phyloP scores from a whole-genome alignment of 2,113 vertebrate genomes.

The Oriolus oriolus region DNA sequence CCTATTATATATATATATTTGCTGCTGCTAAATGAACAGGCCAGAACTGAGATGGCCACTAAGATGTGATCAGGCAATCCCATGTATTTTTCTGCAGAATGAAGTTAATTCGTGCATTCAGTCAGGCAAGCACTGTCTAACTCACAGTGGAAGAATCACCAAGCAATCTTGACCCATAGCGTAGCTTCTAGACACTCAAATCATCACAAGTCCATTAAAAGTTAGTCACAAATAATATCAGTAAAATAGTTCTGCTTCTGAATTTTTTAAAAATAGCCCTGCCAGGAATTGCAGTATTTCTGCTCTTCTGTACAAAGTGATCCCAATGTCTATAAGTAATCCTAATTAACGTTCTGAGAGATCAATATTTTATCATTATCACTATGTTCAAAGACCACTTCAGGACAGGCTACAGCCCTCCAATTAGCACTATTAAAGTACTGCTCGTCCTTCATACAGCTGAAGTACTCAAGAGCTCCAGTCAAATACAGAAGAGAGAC shows the following conservation, averaged over 20 bases:
- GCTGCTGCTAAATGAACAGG: not conserved
- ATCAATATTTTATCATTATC: not conserved
- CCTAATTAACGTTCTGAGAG: not conserved
- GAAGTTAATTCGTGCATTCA: not conserved
- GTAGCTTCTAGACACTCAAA: not conserved
- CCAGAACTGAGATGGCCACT: not conserved
- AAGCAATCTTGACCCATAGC: not conserved
- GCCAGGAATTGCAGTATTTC: not conserved
- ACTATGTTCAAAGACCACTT: not conserved
- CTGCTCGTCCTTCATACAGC: not conserved
- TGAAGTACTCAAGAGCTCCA: not conserved
- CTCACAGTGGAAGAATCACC: not conserved
- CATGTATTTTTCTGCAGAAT: not conserved
- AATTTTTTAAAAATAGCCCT: not conserved
- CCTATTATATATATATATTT: not conserved
- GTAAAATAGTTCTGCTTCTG: not conserved
- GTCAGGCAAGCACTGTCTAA: not conserved
- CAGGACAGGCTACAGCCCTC: not conserved
- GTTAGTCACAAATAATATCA: not conserved
- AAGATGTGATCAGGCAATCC: not conserved
- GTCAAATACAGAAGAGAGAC: not conserved
- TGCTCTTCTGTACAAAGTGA: not conserved
- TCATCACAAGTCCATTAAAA: not conserved
- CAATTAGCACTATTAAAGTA: not conserved
- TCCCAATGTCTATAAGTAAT: not conserved